Base-by-base conservation (phyloP, 2,888 invertebrate species). In the Cheilosia soror region DNA sequence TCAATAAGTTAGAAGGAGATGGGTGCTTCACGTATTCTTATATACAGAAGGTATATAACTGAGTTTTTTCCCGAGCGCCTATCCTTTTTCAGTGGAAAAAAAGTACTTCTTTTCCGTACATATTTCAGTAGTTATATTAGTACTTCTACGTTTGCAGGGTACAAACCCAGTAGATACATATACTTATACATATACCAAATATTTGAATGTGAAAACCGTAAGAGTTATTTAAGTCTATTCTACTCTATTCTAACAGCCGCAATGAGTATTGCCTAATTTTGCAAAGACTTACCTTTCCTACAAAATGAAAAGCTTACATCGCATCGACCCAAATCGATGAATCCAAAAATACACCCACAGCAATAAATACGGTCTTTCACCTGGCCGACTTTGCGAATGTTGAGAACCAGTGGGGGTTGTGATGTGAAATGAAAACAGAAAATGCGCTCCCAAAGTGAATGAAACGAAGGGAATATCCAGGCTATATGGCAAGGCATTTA, bases 201-300 rank as follows among this genome's bases (percentile, higher is more conserved):
- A 62, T 31, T 15, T 31, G 66, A 55, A 72, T 66, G 51, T 40
- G 55, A 65, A 69, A 58, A 58, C 47, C 27, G 78, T 73, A 79
- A 78, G 63, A 72, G 72, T 79, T 83, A 79, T 79, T 73, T 79
- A 55, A 57, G 71, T 62, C 49, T 33, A 72, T 62, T 72, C 44
- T 2, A 20, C 20, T 20, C 0, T 20, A 20, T 20, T 42, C 15
- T 53, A 44, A 20, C 5, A 65, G 62, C n/a, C 42, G 25, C 51
- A 58, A 33, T 57, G 57, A 31, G 53, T 53, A 69, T 79, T 68
- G 51, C 37, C 75, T 84, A 79, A 84, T 80, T 79, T 69, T 49
- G 63, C 42, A 66, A 78, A 73, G 78, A 57, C 79, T 79, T 66
- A 66, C 68, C 42, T 62, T 62, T 62, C 51, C 37, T 15, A 51